Conservation (phyloP, 2,113 vertebrate genomes). For the Lycaon pictus region DNA sequence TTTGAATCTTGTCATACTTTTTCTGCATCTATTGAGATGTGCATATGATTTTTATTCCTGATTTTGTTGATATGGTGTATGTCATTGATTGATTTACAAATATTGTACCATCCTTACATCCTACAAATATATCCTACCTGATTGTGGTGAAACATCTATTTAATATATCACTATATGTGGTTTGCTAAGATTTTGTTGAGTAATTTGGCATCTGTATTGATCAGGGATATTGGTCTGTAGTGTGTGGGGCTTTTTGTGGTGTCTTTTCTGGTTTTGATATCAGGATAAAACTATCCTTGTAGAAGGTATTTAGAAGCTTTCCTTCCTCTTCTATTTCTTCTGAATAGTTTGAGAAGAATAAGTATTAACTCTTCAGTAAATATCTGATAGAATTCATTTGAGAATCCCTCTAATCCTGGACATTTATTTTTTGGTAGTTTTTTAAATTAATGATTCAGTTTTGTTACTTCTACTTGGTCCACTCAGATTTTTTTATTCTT, state of each 20-base stretch:
- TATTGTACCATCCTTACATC: neutral
- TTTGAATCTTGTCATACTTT: neutral
- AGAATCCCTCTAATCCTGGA: too few species aligned
- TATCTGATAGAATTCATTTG: too few species aligned
- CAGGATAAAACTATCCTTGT: neutral
- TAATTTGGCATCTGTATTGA: too few species aligned
- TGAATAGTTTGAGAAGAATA: too few species aligned
- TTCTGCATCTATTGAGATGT: neutral
- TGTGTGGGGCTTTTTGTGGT: too few species aligned
- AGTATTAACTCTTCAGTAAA: too few species aligned
- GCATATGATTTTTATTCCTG: neutral
- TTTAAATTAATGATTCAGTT: neutral
- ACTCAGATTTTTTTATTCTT: neutral
- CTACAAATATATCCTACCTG: neutral
- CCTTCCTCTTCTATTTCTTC: too few species aligned
- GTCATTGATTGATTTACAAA: neutral
- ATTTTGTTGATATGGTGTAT: neutral
- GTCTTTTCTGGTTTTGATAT: too few species aligned
- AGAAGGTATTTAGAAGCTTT: too few species aligned
- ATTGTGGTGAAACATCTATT: neutral
- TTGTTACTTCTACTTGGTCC: neutral
- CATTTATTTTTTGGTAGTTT: neutral
- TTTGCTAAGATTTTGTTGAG: neutral
- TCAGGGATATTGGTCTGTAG: too few species aligned
- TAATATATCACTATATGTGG: neutral